phyloP scores from a whole-genome alignment of 64 coral and sea anemone species.

The Catalaphyllia jardinei region DNA sequence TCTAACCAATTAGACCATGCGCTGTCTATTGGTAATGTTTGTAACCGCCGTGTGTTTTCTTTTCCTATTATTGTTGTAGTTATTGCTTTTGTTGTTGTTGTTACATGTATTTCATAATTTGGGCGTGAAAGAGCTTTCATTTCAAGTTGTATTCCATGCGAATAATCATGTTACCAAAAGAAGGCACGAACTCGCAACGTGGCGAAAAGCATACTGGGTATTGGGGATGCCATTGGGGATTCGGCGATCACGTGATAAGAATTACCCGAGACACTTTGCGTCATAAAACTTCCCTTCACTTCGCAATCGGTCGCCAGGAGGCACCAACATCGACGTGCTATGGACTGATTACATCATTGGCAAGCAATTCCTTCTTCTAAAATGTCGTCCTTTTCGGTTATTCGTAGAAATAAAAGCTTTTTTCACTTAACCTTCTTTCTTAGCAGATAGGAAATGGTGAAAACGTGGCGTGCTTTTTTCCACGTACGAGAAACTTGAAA shows the following conservation, averaged over 20 bases:
- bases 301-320: not conserved
- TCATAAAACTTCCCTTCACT: not conserved
- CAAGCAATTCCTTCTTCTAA: not conserved
- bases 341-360: constrained; percentile 16
- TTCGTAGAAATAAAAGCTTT: not conserved
- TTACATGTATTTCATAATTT: too few relatives aligned
- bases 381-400: not conserved
- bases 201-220: constrained; percentile 37
- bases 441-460: not conserved
- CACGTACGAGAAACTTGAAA: not conserved
- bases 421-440: not conserved
- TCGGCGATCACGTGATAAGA: constrained; percentile 5
- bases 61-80: too few relatives aligned
- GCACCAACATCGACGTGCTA: not conserved
- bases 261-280: constrained; percentile 21
- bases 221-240: constrained; percentile 45
- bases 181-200: too few relatives aligned
- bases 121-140: too few relatives aligned
- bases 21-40: too few relatives aligned
- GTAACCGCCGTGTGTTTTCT: too few relatives aligned
- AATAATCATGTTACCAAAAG: too few relatives aligned
- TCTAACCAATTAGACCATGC: too few relatives aligned
- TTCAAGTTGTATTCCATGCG: too few relatives aligned
- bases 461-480: not conserved
- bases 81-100: too few relatives aligned